phyloP scores from a whole-genome alignment of 2,797 vertebrate species.

The Tokudaia tokunoshimensis region DNA sequence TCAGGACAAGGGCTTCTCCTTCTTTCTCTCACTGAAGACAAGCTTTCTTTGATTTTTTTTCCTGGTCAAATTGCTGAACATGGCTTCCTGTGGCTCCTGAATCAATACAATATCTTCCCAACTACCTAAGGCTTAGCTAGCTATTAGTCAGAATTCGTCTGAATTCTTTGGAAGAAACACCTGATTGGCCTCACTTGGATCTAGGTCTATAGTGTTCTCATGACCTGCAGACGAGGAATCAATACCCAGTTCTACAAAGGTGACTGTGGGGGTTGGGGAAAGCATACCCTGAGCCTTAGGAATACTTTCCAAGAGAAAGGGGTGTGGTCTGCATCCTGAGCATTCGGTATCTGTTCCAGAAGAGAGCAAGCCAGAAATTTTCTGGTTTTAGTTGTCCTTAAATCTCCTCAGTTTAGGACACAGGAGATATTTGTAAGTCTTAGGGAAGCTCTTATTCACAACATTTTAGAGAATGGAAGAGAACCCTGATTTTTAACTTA shows the following conservation, averaged over 20 bases:
- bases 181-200: neutral
- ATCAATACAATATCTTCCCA: neutral
- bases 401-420: neutral
- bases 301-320: neutral
- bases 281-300: neutral
- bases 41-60: neutral
- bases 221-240: neutral
- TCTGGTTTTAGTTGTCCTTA: neutral
- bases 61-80: neutral
- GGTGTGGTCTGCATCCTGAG: neutral
- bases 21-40: neutral
- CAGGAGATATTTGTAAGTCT: neutral
- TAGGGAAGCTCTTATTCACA: neutral
- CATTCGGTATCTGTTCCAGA: neutral
- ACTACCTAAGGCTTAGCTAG: neutral
- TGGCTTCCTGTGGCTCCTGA: neutral
- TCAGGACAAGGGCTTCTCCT: slow-evolving; percentile 7
- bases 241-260: neutral
- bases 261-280: neutral
- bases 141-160: neutral
- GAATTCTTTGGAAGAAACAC: neutral
- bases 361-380: neutral
- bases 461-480: neutral
- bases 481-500: neutral
- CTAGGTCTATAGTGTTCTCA: neutral